Evolutionary conservation across 2,113 vertebrate genomes (phyloP).

Genomic region (Alouatta palliata): DNA sequence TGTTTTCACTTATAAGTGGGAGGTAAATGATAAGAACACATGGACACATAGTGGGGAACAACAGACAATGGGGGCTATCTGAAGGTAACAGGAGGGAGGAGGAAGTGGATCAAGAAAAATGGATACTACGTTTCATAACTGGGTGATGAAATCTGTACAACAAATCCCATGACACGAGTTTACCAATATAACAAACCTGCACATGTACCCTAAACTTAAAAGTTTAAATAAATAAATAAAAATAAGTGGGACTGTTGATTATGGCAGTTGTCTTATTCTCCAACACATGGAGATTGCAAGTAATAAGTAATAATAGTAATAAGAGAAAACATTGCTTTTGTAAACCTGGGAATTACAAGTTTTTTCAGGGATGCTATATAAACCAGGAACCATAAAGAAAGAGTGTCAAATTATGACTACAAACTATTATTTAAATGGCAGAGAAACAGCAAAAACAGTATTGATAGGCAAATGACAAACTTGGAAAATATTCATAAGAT

Average conservation of each 20-base stretch:
- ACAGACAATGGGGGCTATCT: too few species aligned
- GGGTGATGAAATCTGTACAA: too few species aligned
- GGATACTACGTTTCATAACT: too few species aligned
- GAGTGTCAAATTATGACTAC: neutral
- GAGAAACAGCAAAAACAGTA: neutral
- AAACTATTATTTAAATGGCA: neutral
- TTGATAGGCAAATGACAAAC: neutral
- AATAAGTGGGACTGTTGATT: neutral
- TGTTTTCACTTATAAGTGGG: too few species aligned
- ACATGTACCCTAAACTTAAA: too few species aligned
- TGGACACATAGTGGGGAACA: too few species aligned
- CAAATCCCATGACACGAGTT: too few species aligned
- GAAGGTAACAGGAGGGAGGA: too few species aligned
- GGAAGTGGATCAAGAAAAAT: too few species aligned
- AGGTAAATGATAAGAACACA: too few species aligned
- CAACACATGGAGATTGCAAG: neutral
- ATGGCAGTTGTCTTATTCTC: neutral
- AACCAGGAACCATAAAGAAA: neutral
- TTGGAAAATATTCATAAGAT: neutral
- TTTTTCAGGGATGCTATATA: neutral
- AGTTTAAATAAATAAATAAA: neutral
- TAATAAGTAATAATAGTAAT: neutral
- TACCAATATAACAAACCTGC: too few species aligned
- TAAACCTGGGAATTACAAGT: neutral
- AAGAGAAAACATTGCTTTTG: neutral